A percentile compares a stretch with the other conserved stretches of the same genome.
Evolutionary conservation across 2,888 invertebrate genomes (phyloP).

Genomic region (Argynnis bischoffii): DNA sequence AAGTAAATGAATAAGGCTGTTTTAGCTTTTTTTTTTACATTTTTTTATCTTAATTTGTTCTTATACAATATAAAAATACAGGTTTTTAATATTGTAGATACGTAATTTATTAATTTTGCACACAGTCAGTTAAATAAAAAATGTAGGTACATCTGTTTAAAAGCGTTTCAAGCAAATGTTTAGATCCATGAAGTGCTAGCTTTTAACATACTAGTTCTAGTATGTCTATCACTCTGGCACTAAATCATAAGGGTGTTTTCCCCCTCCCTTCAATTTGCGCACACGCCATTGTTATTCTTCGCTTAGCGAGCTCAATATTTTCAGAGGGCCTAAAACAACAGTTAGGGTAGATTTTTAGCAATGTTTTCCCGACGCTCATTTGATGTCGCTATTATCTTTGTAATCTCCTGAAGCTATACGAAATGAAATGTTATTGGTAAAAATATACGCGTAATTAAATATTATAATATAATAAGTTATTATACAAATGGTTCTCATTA

Average conservation of each 20-base stretch:
- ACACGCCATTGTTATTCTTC: slow-evolving; percentile 66
- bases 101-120: no score
- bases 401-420: slow-evolving; percentile 40
- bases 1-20: no score
- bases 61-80: no score
- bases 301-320: slow-evolving; percentile 69
- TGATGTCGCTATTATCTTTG: slow-evolving; percentile 55
- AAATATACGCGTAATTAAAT: slow-evolving; percentile 13
- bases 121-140: no score
- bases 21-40: no score
- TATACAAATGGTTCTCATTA: no score
- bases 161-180: no score
- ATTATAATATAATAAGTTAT: background rate
- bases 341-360: slow-evolving; percentile 52
- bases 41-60: no score
- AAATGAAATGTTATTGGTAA: slow-evolving; percentile 17
- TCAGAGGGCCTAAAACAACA: slow-evolving; percentile 70
- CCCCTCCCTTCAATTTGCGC: slow-evolving; percentile 34
- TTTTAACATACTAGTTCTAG: background rate
- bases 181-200: no score
- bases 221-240: slow-evolving; percentile 2
- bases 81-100: no score
- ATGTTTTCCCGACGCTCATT: slow-evolving; percentile 63
- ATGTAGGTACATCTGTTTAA: no score
- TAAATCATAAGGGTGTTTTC: background rate